Evolutionary conservation across 2,113 vertebrate genomes (phyloP), one percentile per base, ranked within the genome.

Genomic region (Crypturellus undulatus): DNA sequence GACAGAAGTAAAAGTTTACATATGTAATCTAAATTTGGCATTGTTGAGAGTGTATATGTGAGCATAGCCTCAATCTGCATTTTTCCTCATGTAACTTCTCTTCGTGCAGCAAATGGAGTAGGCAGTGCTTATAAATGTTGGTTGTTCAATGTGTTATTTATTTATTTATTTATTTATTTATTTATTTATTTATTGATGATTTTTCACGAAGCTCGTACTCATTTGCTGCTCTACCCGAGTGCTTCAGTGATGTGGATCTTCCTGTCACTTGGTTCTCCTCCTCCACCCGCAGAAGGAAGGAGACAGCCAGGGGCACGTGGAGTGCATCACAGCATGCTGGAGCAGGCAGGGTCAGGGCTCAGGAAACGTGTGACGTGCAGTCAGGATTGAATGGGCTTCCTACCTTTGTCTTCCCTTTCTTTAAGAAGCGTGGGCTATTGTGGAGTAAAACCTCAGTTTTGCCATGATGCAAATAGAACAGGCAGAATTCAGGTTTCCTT

Each of bases 371-470:
- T 14, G 42, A 45, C 2, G 1, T 54, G 18, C 36, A 26, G 6
- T 19, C 4, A 59, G 24, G 54, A 0, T 4, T 75, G 34, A 32
- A 79, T 45, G 38, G 9, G 9, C 24, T 94, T 93, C 92, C 73
- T 88, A 17, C 8, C 12, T 88, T 90, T 79, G 79, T 93, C 83
- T 72, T 64, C 21, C 22, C n/a, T 64, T 90, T 79, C 82, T 65
- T 72, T 25, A 65, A 58, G 34, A 13, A 62, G 54, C 0, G 0
- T 30, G 64, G 59, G 32, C 67, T 36, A 32, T 49, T 15, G 4
- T 5, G 21, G 51, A 73, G 17, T 40, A 40, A 63, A 60, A 26
- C 4, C 19, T 21, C 0, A 0, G 15, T 75, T 80, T 75, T 45
- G 58, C 12, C 0, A 1, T 69, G 9, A 69, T 43, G 36, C 9